phyloP scores from a whole-genome alignment of 2,888 invertebrate species.

The Thysanoteuthis rhombus region DNA sequence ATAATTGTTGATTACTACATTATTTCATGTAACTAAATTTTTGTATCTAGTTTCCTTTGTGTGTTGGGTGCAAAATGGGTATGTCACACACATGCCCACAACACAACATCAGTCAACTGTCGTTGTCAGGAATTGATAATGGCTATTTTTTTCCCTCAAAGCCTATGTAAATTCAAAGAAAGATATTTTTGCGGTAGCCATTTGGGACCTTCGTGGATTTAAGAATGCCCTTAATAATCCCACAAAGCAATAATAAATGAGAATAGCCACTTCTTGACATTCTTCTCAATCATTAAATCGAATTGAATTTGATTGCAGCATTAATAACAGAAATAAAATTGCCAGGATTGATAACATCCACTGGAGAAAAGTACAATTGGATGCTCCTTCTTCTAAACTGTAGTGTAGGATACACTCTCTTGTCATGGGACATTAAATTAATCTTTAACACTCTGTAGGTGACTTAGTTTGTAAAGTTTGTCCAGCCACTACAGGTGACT shows the following conservation, averaged over 20 bases:
- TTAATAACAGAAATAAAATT: neutral
- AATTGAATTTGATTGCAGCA: neutral
- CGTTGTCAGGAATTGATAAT: too few relatives aligned
- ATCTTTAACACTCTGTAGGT: too few relatives aligned
- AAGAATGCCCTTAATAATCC: neutral
- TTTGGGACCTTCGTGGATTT: neutral
- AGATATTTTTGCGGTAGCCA: neutral
- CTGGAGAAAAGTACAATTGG: neutral
- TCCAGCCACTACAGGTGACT: too few relatives aligned
- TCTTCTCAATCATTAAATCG: too few relatives aligned
- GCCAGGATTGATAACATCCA: neutral
- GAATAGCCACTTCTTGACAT: neutral
- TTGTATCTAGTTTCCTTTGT: too few relatives aligned
- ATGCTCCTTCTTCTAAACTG: neutral
- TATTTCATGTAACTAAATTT: too few relatives aligned
- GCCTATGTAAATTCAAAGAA: neutral
- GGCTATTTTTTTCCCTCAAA: neutral
- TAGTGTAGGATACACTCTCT: neutral
- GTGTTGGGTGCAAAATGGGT: too few relatives aligned
- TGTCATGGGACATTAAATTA: neutral
- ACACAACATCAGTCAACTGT: too few relatives aligned
- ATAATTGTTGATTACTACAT: too few relatives aligned
- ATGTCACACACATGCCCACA: too few relatives aligned
- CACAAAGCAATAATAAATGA: neutral
- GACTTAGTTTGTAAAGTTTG: too few relatives aligned